Percentiles rank a stretch among this genome's conserved stretches.
Evolutionary conservation across 1,140 invertebrate genomes (phyloP).

Genomic region (Ladona fulva): DNA sequence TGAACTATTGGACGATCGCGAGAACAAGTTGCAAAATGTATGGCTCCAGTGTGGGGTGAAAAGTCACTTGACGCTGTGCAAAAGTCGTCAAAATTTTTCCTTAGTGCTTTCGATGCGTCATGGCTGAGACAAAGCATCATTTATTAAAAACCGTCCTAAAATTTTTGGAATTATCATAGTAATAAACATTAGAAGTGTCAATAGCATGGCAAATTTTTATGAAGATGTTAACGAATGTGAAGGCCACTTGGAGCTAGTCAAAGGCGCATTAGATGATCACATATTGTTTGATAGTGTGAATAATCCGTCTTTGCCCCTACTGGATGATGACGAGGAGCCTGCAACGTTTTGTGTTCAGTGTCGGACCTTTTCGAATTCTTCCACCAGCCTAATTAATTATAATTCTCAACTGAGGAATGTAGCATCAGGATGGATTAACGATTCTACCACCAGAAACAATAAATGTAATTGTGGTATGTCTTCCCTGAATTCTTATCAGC

Average conservation of each 20-base stretch:
- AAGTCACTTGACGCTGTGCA: no score
- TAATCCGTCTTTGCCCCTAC: background rate
- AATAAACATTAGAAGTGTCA: no score
- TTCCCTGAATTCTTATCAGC: background rate
- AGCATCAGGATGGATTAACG: background rate
- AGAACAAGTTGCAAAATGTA: background rate
- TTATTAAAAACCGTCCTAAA: no score
- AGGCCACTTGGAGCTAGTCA: background rate
- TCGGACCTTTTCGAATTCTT: background rate
- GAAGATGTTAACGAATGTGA: background rate
- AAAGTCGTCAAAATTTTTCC: no score
- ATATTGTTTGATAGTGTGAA: background rate
- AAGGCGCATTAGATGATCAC: background rate
- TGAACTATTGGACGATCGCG: background rate
- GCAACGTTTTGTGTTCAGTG: conserved; percentile 10
- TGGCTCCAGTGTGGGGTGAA: background rate
- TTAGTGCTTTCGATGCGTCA: no score
- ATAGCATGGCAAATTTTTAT: background rate
- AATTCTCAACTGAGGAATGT: background rate
- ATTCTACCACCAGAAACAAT: background rate
- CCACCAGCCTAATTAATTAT: background rate
- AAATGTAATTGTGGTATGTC: background rate
- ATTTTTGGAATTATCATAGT: no score
- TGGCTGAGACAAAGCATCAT: no score
- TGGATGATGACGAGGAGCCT: conserved; percentile 7